Evolutionary conservation across 2,797 vertebrate genomes (phyloP).

Genomic region (Coluber constrictor): DNA sequence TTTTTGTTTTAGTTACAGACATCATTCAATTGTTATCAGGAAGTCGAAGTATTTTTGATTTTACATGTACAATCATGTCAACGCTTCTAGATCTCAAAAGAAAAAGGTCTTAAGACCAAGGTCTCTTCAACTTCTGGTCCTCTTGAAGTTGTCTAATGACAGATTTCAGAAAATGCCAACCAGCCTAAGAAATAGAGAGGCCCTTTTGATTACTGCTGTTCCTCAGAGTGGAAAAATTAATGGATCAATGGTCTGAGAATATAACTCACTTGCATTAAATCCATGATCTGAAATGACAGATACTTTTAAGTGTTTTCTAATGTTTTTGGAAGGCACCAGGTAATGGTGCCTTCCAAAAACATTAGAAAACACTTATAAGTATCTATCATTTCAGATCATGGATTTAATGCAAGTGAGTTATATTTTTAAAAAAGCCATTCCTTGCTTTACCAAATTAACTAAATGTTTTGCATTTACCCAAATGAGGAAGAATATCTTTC

Average conservation of each 20-base stretch:
- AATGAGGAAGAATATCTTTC: conserved; percentile 6
- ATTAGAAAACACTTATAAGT: too few relatives aligned
- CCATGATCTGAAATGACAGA: not conserved
- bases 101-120: too few relatives aligned
- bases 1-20: not conserved
- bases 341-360: not conserved
- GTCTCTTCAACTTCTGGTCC: not conserved
- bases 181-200: not conserved
- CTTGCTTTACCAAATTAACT: not conserved
- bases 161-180: not conserved
- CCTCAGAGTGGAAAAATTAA: not conserved
- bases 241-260: not conserved
- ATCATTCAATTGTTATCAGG: not conserved
- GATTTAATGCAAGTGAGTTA: too few relatives aligned
- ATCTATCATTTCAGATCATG: too few relatives aligned
- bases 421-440: not conserved
- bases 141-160: not conserved
- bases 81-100: not conserved
- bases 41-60: not conserved
- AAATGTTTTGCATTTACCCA: conserved; percentile 15
- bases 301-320: not conserved
- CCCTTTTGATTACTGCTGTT: not conserved
- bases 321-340: not conserved
- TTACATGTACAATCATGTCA: not conserved
- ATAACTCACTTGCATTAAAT: not conserved